phyloP scores from a whole-genome alignment of 2,888 invertebrate genomes.

The Phytoseiulus persimilis region DNA sequence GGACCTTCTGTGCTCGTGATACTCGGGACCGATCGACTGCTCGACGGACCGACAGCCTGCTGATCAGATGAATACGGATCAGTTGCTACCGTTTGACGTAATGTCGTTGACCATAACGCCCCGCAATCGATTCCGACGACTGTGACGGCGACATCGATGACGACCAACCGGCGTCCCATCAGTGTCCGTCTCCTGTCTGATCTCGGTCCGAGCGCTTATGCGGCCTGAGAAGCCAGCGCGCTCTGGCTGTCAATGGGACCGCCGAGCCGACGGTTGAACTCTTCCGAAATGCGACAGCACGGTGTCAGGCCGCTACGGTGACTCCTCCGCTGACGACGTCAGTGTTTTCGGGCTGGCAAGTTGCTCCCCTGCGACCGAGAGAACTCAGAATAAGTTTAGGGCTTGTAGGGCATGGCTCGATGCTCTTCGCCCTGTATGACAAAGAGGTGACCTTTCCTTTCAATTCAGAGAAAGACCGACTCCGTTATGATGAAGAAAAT shows the following conservation, averaged over 20 bases:
- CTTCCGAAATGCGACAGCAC: too few species aligned
- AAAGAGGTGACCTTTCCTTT: too few species aligned
- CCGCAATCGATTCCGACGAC: background rate
- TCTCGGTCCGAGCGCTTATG: background rate
- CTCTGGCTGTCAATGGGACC: background rate
- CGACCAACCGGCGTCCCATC: background rate
- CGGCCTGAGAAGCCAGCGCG: background rate
- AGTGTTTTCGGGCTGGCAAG: too few species aligned
- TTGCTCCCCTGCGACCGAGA: too few species aligned
- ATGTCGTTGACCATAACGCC: constrained; percentile 5
- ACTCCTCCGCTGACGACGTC: too few species aligned
- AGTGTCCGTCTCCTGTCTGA: constrained; percentile 5
- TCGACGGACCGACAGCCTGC: background rate
- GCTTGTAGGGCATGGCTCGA: too few species aligned
- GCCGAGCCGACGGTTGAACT: too few species aligned
- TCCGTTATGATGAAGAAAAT: background rate
- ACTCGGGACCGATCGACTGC: background rate
- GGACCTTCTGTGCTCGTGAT: background rate
- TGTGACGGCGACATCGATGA: background rate
- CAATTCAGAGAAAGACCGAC: background rate
- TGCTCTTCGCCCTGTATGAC: too few species aligned
- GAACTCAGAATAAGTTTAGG: too few species aligned
- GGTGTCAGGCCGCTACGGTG: too few species aligned
- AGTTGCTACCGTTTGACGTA: background rate
- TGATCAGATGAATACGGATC: background rate